Percentiles rank a stretch among this genome's conserved stretches.
Conservation (phyloP, 2,888 invertebrate species). For the Auanema sp. region DNA sequence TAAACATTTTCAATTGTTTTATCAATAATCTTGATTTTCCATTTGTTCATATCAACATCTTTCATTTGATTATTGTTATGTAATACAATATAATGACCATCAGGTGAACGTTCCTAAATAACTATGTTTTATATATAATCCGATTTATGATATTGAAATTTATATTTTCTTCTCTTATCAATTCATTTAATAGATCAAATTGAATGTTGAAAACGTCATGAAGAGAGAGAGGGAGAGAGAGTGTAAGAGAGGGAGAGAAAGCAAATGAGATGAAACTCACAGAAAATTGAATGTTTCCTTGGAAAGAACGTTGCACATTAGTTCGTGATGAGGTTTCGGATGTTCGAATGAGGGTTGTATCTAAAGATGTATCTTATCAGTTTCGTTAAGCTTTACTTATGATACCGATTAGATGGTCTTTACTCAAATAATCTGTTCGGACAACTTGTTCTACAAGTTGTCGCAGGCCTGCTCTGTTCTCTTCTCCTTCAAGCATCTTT, state of each 20-base stretch:
- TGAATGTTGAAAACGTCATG: no score
- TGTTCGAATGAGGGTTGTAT: neutral
- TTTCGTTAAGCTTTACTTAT: no score
- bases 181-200: no score
- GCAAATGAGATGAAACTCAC: no score
- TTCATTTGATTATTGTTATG: conserved; percentile 50
- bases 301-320: neutral
- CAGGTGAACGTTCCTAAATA: conserved; percentile 65
- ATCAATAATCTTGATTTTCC: conserved; percentile 59
- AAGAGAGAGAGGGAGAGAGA: no score
- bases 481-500: conserved; percentile 70
- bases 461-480: conserved; percentile 66
- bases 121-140: no score
- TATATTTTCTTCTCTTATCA: no score
- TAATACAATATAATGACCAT: conserved; percentile 67
- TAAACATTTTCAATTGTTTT: conserved; percentile 59
- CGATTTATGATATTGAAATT: no score
- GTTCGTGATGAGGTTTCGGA: neutral
- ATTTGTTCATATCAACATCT: conserved; percentile 64
- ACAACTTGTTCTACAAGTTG: conserved; percentile 61
- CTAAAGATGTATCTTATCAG: no score
- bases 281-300: neutral
- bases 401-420: conserved; percentile 53
- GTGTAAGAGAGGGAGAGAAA: no score
- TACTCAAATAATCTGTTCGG: conserved; percentile 53